A percentile compares a stretch with the other conserved stretches of the same genome.
Evolutionary conservation across 2,888 invertebrate species (phyloP).

Genomic region (Harpalus rubripes): DNA sequence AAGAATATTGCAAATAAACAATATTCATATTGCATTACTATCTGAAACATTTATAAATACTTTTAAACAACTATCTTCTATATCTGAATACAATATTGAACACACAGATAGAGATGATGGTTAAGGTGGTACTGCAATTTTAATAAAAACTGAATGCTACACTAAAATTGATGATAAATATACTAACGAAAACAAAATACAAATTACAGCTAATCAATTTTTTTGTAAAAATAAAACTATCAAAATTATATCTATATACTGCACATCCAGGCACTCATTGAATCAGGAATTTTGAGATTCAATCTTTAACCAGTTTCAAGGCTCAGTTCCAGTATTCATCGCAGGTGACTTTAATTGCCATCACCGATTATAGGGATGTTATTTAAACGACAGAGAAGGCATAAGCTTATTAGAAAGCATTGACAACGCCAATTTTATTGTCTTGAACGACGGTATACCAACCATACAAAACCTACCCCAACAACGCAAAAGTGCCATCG

Average conservation of each 20-base stretch:
- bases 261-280: background rate
- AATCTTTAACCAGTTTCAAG: conserved; percentile 20
- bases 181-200: background rate
- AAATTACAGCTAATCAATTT: conserved; percentile 7
- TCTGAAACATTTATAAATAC: conserved; percentile 16
- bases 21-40: conserved; percentile 10
- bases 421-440: conserved; percentile 8
- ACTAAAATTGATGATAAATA: conserved; percentile 5
- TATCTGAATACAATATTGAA: conserved; percentile 14
- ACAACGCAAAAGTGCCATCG: conserved; percentile 18
- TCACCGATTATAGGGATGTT: conserved; percentile 5
- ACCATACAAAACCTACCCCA: conserved; percentile 1
- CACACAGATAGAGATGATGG: conserved; percentile 27
- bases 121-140: conserved; percentile 11
- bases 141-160: conserved; percentile 29
- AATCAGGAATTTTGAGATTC: conserved; percentile 16
- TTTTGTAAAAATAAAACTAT: background rate
- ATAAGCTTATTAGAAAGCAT: conserved; percentile 6
- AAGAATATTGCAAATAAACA: conserved; percentile 14
- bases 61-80: background rate
- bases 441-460: conserved; percentile 10
- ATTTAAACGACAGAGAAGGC: conserved; percentile 3
- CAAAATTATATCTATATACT: background rate
- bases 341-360: conserved; percentile 37
- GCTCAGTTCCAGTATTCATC: background rate